Evolutionary conservation across 2,113 vertebrate species (phyloP), one percentile per base, ranked within the genome.

Genomic region (Panthera leo): DNA sequence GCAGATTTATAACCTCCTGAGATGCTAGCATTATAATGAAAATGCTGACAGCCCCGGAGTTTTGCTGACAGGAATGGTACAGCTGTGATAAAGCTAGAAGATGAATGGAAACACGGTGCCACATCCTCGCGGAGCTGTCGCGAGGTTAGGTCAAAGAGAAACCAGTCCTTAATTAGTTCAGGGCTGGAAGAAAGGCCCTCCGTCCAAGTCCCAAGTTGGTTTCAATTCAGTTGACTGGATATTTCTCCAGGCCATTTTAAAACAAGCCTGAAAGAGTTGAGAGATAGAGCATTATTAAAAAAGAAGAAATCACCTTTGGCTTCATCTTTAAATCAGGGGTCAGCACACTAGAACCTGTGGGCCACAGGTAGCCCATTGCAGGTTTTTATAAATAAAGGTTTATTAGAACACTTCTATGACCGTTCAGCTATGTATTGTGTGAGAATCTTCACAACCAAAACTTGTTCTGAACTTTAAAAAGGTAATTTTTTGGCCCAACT

Each of bases 111-210:
- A 85, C 63, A 71, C 2, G 8, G 58, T 92, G 29, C 65, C 90
- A 61, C 19, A 36, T 93, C 97, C 80, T 91, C 14, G 7, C 55
- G 86, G 97, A 94, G 65, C 83, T 61, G 12, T 55, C 5, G 36
- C 95, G 80, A 67, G 55, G 92, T 94, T 89, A 23, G 92, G 90
- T 91, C 95, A 95, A 97, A 98, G 92, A 96, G 95, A 97, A 98
- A 91, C 76, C 97, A 84, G 36, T 75, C 84, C 70, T 98, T 97
- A 98, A 98, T 98, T 97, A 97, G 39, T 27, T 63, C n/a, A 95
- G 70, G 83, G 34, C 5, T 97, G 82, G 93, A 80, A 98, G 95
- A 85, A 97, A 89, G 67, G 23, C n/a, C 9, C 25, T 79, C 61
- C 53, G 53, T 91, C 36, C n/a, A n/a, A 90, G 61, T 67, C n/a